phyloP scores from a whole-genome alignment of 2,113 vertebrate species.

The Aegithalos caudatus region DNA sequence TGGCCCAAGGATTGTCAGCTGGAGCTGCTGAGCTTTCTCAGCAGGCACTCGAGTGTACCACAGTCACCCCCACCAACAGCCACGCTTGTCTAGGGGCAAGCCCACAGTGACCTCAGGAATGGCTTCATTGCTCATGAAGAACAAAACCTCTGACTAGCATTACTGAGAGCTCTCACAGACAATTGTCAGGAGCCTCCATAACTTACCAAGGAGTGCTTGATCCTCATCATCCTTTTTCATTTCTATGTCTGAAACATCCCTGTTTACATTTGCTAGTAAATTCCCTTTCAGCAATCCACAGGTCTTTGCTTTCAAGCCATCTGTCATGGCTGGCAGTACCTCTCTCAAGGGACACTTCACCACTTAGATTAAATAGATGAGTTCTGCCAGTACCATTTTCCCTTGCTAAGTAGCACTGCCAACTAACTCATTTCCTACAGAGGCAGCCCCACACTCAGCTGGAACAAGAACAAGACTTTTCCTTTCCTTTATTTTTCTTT shows the following conservation, averaged over 20 bases:
- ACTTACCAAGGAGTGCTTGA: neutral
- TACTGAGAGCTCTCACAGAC: neutral
- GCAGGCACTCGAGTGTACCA: neutral
- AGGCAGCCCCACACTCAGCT: neutral
- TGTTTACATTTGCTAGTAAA: neutral
- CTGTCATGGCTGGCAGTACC: neutral
- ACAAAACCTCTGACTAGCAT: neutral
- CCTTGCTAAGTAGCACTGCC: neutral
- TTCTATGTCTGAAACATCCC: neutral
- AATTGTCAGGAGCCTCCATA: neutral
- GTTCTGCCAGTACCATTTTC: neutral
- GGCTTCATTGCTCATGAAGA: neutral
- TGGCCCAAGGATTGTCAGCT: neutral
- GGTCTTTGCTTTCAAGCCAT: neutral
- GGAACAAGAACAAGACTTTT: neutral
- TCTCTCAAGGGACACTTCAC: neutral
- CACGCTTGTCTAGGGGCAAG: neutral
- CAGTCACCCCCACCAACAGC: accelerated
- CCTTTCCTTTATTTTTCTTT: neutral
- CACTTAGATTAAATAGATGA: neutral
- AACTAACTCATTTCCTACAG: neutral
- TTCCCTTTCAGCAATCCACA: neutral
- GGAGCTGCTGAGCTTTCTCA: neutral
- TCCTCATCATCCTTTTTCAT: neutral
- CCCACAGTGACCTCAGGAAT: accelerated